phyloP scores from a whole-genome alignment of 2,888 invertebrate genomes.

The Parnassius orleans region DNA sequence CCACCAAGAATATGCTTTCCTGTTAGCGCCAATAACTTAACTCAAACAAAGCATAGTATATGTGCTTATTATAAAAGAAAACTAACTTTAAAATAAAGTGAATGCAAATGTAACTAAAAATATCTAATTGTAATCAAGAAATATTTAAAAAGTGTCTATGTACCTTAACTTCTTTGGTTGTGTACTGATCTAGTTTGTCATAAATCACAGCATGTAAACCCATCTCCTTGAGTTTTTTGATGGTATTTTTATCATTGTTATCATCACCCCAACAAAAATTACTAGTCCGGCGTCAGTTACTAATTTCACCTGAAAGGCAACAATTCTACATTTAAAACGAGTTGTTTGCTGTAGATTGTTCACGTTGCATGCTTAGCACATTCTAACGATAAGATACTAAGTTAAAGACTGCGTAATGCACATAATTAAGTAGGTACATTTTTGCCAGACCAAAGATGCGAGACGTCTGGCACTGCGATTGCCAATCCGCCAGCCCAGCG shows the following conservation, averaged over 20 bases:
- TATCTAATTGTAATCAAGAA: not conserved
- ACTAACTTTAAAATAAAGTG: conserved; percentile 1
- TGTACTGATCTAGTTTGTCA: conserved; percentile 92
- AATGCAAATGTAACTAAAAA: not conserved
- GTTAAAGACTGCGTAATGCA: too few species aligned
- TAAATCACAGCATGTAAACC: conserved; percentile 98
- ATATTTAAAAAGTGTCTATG: conserved; percentile 12
- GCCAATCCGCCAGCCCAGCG: too few species aligned
- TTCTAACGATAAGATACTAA: too few species aligned
- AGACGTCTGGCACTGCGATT: too few species aligned
- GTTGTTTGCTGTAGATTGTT: too few species aligned
- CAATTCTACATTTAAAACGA: too few species aligned
- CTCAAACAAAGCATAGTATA: conserved; percentile 15
- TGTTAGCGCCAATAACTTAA: conserved; percentile 46
- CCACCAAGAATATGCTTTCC: conserved; percentile 91
- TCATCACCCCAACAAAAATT: conserved; percentile 98
- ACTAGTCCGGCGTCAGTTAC: conserved; percentile 91
- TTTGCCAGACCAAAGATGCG: too few species aligned
- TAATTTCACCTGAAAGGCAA: conserved; percentile 83
- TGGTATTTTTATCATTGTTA: conserved; percentile 92
- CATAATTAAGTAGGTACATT: too few species aligned
- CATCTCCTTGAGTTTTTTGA: conserved; percentile 91
- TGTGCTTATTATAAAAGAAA: conserved; percentile 5
- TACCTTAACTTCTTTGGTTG: conserved; percentile 85
- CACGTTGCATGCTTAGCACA: too few species aligned